Percentiles rank a stretch among this genome's conserved stretches.
Evolutionary conservation across 37 sponge, comb jelly and placozoan genomes (phyloP).

Genomic region (Beroe ovata): DNA sequence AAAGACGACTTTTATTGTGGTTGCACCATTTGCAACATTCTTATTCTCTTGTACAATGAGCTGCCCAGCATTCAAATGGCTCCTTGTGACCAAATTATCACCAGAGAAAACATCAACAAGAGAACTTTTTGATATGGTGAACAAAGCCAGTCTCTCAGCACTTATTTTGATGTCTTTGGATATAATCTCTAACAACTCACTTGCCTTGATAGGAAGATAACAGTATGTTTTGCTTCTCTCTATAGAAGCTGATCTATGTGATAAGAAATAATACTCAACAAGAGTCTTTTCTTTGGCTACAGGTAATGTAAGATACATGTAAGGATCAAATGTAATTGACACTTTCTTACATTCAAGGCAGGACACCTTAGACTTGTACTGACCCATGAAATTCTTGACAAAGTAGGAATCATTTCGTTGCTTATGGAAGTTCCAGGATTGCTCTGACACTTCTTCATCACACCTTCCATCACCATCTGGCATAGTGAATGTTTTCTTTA

Average conservation of each 20-base stretch:
- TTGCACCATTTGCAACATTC: background rate
- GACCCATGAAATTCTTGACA: slow-evolving; percentile 62
- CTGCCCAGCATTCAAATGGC: slow-evolving; percentile 10
- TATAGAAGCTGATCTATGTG: background rate
- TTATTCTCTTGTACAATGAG: slow-evolving; percentile 24
- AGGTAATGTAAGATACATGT: slow-evolving; percentile 58
- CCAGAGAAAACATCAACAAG: background rate
- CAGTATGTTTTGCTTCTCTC: background rate
- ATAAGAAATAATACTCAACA: slow-evolving; percentile 41
- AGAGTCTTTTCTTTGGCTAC: slow-evolving; percentile 34
- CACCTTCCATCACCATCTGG: slow-evolving; percentile 66
- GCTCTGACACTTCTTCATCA: slow-evolving; percentile 24
- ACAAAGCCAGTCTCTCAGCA: slow-evolving; percentile 12
- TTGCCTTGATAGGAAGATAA: slow-evolving; percentile 1
- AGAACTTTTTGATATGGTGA: slow-evolving; percentile 9
- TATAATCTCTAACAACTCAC: background rate
- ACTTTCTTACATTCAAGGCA: slow-evolving; percentile 52
- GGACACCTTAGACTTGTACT: slow-evolving; percentile 45
- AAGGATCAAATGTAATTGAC: slow-evolving; percentile 53
- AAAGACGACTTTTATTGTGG: background rate
- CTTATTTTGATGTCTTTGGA: slow-evolving; percentile 15
- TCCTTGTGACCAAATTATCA: background rate
- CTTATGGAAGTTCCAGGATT: slow-evolving; percentile 63
- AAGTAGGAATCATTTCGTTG: slow-evolving; percentile 56
- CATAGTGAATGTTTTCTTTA: slow-evolving; percentile 29